Percentiles rank a stretch among this genome's conserved stretches.
These are phyloP conservation scores for Wiebesia pumilae DNA, from an alignment of 1,140 invertebrate genomes.

Conservation along the genomic window DNA sequence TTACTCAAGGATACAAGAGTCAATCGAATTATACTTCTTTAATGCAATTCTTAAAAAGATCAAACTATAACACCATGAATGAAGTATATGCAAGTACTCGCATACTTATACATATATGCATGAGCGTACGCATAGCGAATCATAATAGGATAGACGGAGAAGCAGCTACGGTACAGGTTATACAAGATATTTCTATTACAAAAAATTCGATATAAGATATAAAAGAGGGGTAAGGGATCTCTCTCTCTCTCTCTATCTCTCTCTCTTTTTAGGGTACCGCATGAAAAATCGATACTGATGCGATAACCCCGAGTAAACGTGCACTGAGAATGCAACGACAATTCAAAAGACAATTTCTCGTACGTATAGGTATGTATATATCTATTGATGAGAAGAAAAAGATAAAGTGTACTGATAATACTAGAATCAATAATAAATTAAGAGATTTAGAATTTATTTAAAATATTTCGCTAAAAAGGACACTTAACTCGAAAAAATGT, in stretches of 20 bases:
- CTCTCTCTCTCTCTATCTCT: neutral
- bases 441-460: no score
- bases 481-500: no score
- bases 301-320: constrained; percentile 15
- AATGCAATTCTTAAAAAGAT: neutral
- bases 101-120: neutral
- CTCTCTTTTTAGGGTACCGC: neutral
- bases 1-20: neutral
- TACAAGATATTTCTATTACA: constrained; percentile 21
- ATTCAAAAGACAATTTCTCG: constrained; percentile 12
- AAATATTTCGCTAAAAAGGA: no score
- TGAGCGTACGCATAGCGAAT: neutral
- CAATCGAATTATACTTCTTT: neutral
- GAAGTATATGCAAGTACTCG: neutral
- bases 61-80: neutral
- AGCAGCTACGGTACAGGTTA: neutral
- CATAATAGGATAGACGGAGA: neutral
- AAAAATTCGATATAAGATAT: neutral
- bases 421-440: no score
- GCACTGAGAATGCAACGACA: constrained; percentile 19
- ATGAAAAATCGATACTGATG: constrained; percentile 20
- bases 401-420: no score
- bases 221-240: neutral
- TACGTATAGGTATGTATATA: neutral
- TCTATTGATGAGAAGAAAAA: no score